Conservation (phyloP, 2,113 vertebrate species). For the Cariama cristata region DNA sequence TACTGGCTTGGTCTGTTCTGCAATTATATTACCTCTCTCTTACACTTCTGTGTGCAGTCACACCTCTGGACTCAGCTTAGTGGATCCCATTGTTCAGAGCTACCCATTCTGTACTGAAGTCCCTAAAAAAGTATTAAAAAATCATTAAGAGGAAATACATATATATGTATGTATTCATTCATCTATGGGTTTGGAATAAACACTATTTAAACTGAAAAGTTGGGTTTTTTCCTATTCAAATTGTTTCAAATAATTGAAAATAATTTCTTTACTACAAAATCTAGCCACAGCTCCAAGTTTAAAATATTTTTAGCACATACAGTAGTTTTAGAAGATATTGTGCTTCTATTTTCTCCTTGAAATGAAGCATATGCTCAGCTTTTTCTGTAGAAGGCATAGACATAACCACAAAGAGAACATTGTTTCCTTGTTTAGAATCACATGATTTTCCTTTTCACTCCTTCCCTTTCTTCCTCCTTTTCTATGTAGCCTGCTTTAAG, state of each 20-base stretch:
- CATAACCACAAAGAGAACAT: constrained; percentile 3
- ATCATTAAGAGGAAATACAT: not conserved
- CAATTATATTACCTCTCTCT: not conserved
- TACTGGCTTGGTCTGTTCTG: not conserved
- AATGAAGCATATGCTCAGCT: not conserved
- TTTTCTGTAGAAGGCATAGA: not conserved
- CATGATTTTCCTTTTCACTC: constrained; percentile 42
- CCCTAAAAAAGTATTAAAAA: not conserved
- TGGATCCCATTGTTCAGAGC: not conserved
- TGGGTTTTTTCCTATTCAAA: not conserved
- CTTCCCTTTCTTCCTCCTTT: constrained; percentile 15
- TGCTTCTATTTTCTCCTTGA: not conserved
- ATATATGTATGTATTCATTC: not conserved
- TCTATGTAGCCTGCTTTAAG: constrained; percentile 11
- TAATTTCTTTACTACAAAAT: not conserved
- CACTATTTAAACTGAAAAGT: not conserved
- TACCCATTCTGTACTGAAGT: not conserved
- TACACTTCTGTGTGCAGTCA: not conserved
- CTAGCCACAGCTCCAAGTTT: not conserved
- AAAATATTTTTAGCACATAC: not conserved
- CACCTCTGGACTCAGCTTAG: not conserved
- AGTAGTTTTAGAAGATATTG: not conserved
- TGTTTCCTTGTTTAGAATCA: constrained; percentile 39
- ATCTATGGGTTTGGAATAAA: not conserved
- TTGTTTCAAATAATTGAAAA: not conserved